Evolutionary conservation across 1,140 invertebrate genomes (phyloP).

Genomic region (Drosophila lacteicornis): DNA sequence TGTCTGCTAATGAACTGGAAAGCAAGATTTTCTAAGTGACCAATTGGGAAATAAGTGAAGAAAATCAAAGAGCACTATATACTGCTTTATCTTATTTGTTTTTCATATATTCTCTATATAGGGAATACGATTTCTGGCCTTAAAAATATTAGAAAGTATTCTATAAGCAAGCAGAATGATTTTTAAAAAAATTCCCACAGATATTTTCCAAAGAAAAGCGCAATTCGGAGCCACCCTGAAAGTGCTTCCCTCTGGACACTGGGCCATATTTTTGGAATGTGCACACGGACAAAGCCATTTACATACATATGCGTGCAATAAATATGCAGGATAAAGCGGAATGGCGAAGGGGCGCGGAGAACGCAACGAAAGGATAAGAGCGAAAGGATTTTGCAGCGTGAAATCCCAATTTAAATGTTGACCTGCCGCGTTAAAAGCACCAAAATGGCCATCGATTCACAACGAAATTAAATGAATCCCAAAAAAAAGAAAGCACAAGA

Average conservation of each 20-base stretch:
- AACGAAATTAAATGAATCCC: too few relatives aligned
- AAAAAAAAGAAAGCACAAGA: too few relatives aligned
- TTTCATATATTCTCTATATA: too few relatives aligned
- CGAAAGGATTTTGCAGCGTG: neutral
- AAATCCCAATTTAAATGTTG: conserved; percentile 3
- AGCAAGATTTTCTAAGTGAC: conserved; percentile 1
- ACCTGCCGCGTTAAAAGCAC: neutral
- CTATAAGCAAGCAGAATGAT: too few relatives aligned
- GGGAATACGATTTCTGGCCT: too few relatives aligned
- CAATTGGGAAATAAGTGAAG: neutral
- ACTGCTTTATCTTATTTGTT: too few relatives aligned
- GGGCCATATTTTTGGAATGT: conserved; percentile 4
- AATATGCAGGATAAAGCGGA: conserved; percentile 7
- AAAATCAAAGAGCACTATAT: too few relatives aligned
- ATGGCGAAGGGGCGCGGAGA: too few relatives aligned
- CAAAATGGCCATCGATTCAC: neutral
- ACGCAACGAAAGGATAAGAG: neutral
- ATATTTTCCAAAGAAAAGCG: neutral
- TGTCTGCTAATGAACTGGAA: conserved; percentile 5
- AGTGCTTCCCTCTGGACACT: neutral
- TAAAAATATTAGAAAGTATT: too few relatives aligned
- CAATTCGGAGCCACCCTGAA: neutral
- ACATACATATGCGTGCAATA: conserved; percentile 13
- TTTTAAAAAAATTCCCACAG: neutral
- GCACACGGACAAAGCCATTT: neutral